phyloP scores from a whole-genome alignment of 2,888 invertebrate genomes.

The Bombylius discolor region DNA sequence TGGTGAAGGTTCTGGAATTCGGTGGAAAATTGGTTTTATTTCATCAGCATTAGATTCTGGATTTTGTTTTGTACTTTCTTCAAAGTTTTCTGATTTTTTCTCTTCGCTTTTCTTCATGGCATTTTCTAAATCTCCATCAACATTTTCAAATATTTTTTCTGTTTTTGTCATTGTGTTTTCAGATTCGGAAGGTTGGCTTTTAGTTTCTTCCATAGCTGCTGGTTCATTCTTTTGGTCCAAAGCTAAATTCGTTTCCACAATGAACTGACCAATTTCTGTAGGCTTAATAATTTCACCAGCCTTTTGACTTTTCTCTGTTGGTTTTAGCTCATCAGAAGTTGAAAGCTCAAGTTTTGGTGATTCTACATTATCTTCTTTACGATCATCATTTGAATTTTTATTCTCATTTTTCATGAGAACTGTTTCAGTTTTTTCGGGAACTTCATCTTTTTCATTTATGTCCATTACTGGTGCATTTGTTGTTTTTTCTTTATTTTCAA shows the following conservation, averaged over 20 bases:
- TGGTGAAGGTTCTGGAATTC: neutral
- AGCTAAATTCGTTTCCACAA: conserved; percentile 17
- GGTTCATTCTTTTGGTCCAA: conserved; percentile 25
- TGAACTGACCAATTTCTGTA: neutral
- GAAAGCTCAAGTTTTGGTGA: neutral
- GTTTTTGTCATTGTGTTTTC: neutral
- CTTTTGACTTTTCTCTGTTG: neutral
- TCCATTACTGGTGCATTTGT: too few relatives aligned
- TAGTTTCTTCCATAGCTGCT: neutral
- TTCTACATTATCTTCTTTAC: neutral
- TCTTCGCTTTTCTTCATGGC: conserved; percentile 24
- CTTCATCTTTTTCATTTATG: too few relatives aligned
- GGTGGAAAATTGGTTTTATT: neutral
- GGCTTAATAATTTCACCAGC: neutral
- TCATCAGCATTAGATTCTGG: neutral
- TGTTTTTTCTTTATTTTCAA: too few relatives aligned
- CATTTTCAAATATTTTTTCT: neutral
- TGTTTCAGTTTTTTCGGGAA: too few relatives aligned
- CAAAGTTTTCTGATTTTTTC: neutral
- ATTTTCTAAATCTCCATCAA: neutral
- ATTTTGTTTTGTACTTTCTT: neutral
- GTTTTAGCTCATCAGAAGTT: neutral
- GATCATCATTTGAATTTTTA: neutral
- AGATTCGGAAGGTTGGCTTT: too few relatives aligned
- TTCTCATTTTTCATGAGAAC: too few relatives aligned